phyloP scores from a whole-genome alignment of 1,140 invertebrate genomes.

The Drosophila lacteicornis region DNA sequence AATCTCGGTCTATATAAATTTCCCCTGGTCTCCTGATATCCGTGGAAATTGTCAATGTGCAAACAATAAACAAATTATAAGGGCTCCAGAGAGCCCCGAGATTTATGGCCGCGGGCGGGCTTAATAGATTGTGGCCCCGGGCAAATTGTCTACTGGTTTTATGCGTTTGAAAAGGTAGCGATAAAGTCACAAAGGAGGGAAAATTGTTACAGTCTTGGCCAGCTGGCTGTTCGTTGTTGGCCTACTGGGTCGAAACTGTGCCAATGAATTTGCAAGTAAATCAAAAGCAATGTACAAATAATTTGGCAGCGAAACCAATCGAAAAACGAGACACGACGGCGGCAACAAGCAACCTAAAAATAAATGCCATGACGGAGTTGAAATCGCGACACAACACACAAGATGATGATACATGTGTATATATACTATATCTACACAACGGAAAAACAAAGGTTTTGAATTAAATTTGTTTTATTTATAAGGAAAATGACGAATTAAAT shows the following conservation, averaged over 20 bases:
- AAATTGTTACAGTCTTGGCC: slow-evolving; percentile 35
- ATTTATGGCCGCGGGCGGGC: slow-evolving; percentile 52
- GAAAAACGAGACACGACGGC: slow-evolving; percentile 49
- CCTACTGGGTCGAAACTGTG: slow-evolving; percentile 50
- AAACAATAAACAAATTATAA: slow-evolving; percentile 64
- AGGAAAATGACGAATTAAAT: no score
- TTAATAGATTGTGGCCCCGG: slow-evolving; percentile 37
- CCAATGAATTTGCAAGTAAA: slow-evolving; percentile 48
- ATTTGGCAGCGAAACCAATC: slow-evolving; percentile 53
- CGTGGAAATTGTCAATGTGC: slow-evolving; percentile 32
- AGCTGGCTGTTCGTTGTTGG: slow-evolving; percentile 39
- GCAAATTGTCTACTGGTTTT: slow-evolving; percentile 51
- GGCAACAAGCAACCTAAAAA: slow-evolving; percentile 42
- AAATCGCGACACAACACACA: slow-evolving; percentile 12
- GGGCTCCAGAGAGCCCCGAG: slow-evolving; percentile 4
- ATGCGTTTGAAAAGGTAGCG: slow-evolving; percentile 30
- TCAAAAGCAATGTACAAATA: slow-evolving; percentile 41
- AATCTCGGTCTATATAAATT: neutral
- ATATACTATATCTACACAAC: neutral
- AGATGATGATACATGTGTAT: slow-evolving; percentile 26
- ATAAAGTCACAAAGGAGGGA: slow-evolving; percentile 37
- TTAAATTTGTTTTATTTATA: no score
- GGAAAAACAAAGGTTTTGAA: no score
- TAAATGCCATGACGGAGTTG: slow-evolving; percentile 47
- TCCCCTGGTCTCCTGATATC: neutral